phyloP scores from a whole-genome alignment of 2,113 vertebrate genomes.

The Malurus elegans region DNA sequence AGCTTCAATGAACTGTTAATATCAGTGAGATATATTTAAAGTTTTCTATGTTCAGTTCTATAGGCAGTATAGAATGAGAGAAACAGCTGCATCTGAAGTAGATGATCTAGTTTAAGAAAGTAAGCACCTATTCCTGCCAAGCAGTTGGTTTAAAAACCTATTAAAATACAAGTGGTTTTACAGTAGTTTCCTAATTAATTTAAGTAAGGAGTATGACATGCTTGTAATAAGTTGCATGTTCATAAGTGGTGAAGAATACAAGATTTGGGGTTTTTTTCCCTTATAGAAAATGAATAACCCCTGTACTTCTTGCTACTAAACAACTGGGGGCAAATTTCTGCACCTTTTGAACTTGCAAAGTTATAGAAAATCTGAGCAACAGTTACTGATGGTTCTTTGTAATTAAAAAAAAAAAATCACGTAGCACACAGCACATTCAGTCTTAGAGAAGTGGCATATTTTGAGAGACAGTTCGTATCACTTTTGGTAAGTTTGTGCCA shows the following conservation, averaged over 20 bases:
- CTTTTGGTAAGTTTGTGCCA: neutral
- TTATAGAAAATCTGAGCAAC: neutral
- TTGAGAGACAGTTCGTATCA: neutral
- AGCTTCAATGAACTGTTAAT: neutral
- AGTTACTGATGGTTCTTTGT: neutral
- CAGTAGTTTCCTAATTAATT: neutral
- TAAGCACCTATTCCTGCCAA: neutral
- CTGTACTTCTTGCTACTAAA: neutral
- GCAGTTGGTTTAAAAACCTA: neutral
- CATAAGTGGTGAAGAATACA: neutral
- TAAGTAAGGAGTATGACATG: neutral
- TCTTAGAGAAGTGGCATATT: neutral
- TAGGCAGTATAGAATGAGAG: neutral
- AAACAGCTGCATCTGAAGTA: neutral
- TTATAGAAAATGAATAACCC: neutral
- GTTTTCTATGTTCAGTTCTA: neutral
- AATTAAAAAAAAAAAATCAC: neutral
- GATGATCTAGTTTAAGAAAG: neutral
- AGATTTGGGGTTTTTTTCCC: rapidly evolving
- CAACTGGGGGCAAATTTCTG: neutral
- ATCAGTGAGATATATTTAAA: neutral
- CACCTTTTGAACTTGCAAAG: neutral
- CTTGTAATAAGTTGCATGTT: neutral
- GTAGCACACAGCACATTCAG: neutral
- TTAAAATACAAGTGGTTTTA: neutral